Evolutionary conservation across 2,113 vertebrate species (phyloP), one percentile per base, ranked within the genome.

Genomic region (Anseranas semipalmata): DNA sequence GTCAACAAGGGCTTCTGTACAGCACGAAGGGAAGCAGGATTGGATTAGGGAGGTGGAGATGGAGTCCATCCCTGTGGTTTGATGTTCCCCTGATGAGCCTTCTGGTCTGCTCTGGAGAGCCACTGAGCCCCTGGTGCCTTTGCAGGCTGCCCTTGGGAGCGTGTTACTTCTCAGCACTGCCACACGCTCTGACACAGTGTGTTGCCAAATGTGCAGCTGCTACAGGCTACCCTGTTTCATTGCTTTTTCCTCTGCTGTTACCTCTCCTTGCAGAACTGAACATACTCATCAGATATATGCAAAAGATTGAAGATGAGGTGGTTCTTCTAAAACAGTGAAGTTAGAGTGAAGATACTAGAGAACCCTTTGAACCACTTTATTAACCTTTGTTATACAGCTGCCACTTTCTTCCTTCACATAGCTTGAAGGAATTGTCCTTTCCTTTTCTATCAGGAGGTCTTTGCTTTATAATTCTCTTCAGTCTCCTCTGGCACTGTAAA

Each of bases 181-280:
- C 24, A 3, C 0, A 2, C 7, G 2, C 20, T 35, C 50, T 50
- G 39, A 48, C 16, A 25, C 18, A 39, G 10, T 18, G 1, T 4
- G 7, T 12, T 60, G 25, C 9, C 45, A 20, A 45, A 39, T 15
- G 21, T 33, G 27, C n/a, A 27, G 1, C 60, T 8, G 8, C 15
- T 17, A 8, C 0, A 0, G 30, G 5, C n/a, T 39, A 6, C 3
- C 11, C 24, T 19, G 3, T 30, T 85, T 15, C 4, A 28, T 70
- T 30, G 59, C 13, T 73, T 59, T 53, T 81, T 39, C 37, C 1
- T 55, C 53, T 60, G 27, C 5, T 24, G 5, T 0, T 1, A 16
- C 25, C 10, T 37, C 39, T 70, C 18, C 32, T 39, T 41, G 14
- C 18, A 37, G 70, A 50, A 41, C 10, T 3, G 52, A 67, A 24